Evolutionary conservation across 1,140 invertebrate species (phyloP).

Genomic region (Trichomalopsis sarcophagae): DNA sequence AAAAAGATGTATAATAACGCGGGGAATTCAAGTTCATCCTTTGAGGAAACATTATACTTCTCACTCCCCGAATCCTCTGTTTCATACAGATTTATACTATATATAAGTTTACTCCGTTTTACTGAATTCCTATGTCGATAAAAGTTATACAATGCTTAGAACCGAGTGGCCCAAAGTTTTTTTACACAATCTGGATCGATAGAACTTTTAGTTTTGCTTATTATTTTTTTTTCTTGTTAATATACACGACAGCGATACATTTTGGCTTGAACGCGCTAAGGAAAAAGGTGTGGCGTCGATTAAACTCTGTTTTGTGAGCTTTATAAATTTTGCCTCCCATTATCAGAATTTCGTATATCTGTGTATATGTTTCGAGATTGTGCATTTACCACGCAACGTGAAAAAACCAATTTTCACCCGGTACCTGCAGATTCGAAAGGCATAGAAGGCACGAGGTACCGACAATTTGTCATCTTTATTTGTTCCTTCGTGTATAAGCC

Average conservation of each 20-base stretch:
- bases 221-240: not conserved
- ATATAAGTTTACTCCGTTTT: slow-evolving; percentile 1
- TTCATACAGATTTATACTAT: slow-evolving; percentile 18
- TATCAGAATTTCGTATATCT: slow-evolving; percentile 42
- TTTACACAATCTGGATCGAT: slow-evolving; percentile 15
- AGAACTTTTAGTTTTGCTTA: slow-evolving; percentile 14
- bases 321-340: slow-evolving; percentile 2
- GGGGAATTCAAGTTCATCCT: slow-evolving; percentile 20
- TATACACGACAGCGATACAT: slow-evolving; percentile 10
- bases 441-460: slow-evolving; percentile 69
- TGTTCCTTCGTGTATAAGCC: slow-evolving; percentile 51
- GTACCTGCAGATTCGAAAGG: slow-evolving; percentile 63
- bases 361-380: slow-evolving; percentile 17
- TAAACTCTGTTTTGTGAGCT: slow-evolving; percentile 31
- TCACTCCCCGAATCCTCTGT: not conserved
- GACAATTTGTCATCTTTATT: slow-evolving; percentile 41
- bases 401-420: slow-evolving; percentile 59
- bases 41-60: slow-evolving; percentile 20
- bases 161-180: not conserved
- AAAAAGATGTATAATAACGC: slow-evolving; percentile 29
- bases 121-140: not conserved
- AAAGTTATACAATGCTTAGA: not conserved
- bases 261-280: not conserved
- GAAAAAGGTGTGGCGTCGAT: slow-evolving; percentile 18
- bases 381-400: slow-evolving; percentile 52